Evolutionary conservation across 2,888 invertebrate genomes (phyloP).

Genomic region (Epinotia bilunana): DNA sequence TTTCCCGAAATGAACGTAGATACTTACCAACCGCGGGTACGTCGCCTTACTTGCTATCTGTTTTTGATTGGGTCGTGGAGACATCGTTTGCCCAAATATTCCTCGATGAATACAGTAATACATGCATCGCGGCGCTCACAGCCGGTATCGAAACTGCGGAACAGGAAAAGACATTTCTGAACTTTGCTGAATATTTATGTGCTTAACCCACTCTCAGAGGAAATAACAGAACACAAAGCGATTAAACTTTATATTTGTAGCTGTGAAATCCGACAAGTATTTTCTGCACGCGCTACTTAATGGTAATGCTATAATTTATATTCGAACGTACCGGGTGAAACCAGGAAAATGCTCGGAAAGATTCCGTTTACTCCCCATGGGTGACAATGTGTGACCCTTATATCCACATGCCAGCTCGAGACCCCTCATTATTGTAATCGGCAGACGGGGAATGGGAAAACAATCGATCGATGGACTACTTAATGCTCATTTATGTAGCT

Average conservation of each 20-base stretch:
- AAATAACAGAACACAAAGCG: conserved; percentile 46
- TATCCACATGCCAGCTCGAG: conserved; percentile 54
- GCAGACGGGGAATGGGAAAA: conserved; percentile 56
- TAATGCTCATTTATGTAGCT: conserved; percentile 34
- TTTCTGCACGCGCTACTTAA: conserved; percentile 49
- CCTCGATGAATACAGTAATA: conserved; percentile 52
- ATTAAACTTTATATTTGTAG: conserved; percentile 46
- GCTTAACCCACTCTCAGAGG: conserved; percentile 43
- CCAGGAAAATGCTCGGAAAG: conserved; percentile 50
- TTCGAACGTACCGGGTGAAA: conserved; percentile 51
- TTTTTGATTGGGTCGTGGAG: conserved; percentile 59
- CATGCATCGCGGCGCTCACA: conserved; percentile 54
- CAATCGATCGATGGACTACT: conserved; percentile 47
- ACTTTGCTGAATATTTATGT: conserved; percentile 50
- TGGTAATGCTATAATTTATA: conserved; percentile 55
- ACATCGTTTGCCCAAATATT: conserved; percentile 59
- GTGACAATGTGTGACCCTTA: conserved; percentile 60
- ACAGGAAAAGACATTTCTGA: conserved; percentile 53
- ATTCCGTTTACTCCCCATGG: conserved; percentile 53
- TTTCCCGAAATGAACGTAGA: conserved; percentile 3
- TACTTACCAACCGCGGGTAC: conserved; percentile 6
- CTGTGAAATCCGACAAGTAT: conserved; percentile 45
- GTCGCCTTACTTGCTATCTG: conserved; percentile 54
- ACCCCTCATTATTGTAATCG: conserved; percentile 62
- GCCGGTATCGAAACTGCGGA: conserved; percentile 49